A percentile compares a stretch with the other conserved stretches of the same genome.
Evolutionary conservation across 2,797 vertebrate species (phyloP).

Genomic region (Onychomys arenicola): DNA sequence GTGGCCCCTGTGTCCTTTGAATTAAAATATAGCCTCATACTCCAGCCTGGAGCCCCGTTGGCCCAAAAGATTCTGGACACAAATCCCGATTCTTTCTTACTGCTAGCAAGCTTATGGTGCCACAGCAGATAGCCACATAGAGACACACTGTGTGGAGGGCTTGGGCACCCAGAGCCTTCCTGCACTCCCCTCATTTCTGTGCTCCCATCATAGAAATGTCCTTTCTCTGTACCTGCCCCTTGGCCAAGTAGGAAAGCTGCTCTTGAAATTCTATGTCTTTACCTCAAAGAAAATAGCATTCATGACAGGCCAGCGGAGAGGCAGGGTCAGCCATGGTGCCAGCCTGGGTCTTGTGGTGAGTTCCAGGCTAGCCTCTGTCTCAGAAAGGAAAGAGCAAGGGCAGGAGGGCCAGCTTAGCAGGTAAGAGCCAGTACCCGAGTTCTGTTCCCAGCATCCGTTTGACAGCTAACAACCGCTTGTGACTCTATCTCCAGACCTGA

Average conservation of each 20-base stretch:
- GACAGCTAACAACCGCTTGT: not conserved
- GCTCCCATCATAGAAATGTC: not conserved
- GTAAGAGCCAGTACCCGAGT: not conserved
- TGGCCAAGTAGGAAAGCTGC: not conserved
- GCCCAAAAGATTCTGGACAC: not conserved
- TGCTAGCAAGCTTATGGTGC: fast-evolving
- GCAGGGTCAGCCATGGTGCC: not conserved
- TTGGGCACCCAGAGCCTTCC: fast-evolving
- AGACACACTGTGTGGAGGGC: not conserved
- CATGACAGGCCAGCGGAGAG: not conserved
- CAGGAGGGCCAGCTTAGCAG: not conserved
- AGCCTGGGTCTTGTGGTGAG: not conserved
- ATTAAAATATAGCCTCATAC: not conserved
- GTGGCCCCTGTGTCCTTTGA: not conserved
- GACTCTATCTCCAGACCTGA: not conserved
- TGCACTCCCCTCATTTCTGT: fast-evolving
- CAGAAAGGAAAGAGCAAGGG: not conserved
- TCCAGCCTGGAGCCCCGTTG: not conserved
- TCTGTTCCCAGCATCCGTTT: not conserved
- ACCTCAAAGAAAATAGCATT: not conserved
- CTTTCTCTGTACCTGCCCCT: not conserved
- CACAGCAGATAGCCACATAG: not conserved
- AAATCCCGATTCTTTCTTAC: fast-evolving
- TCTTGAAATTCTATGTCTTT: not conserved
- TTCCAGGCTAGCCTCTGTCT: not conserved